These are phyloP conservation scores for Anorthoa munda DNA, from an alignment of 2,888 invertebrate genomes.

Conservation along the genomic window DNA sequence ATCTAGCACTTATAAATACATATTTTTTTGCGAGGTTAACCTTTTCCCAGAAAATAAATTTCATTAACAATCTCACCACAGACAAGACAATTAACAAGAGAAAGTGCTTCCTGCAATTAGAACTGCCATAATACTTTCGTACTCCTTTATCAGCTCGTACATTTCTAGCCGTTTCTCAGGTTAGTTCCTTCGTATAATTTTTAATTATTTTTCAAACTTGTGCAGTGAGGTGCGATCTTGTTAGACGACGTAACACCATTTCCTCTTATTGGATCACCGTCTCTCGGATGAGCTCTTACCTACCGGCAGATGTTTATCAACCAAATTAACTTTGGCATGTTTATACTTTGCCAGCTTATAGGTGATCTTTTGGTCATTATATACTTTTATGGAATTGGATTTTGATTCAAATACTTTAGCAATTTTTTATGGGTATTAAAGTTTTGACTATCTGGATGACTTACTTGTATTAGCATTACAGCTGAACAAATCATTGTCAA, in stretches of 20 bases:
- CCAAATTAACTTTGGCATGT: conserved; percentile 47
- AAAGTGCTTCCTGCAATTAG: conserved; percentile 17
- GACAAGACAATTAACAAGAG: conserved; percentile 13
- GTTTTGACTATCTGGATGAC: not conserved
- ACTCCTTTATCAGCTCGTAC: conserved; percentile 3
- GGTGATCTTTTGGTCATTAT: not conserved
- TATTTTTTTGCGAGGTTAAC: not conserved
- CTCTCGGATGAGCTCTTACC: conserved; percentile 57
- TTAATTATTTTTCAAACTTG: conserved; percentile 67
- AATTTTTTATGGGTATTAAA: too few relatives aligned
- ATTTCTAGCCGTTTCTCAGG: conserved; percentile 13
- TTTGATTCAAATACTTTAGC: not conserved
- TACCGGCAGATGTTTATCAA: conserved; percentile 44
- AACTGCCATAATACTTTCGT: conserved; percentile 24
- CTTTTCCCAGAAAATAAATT: not conserved
- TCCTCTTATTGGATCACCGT: conserved; percentile 71
- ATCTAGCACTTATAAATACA: not conserved
- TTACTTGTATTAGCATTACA: not conserved
- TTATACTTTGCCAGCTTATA: conserved; percentile 25
- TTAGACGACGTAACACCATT: conserved; percentile 68
- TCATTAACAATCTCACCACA: not conserved
- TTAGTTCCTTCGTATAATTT: conserved; percentile 39
- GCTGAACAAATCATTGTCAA: not conserved
- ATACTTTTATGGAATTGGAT: not conserved
- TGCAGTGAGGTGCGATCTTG: conserved; percentile 60